phyloP scores from a whole-genome alignment of 2,113 vertebrate genomes.

The Mesoclemmys tuberculata region DNA sequence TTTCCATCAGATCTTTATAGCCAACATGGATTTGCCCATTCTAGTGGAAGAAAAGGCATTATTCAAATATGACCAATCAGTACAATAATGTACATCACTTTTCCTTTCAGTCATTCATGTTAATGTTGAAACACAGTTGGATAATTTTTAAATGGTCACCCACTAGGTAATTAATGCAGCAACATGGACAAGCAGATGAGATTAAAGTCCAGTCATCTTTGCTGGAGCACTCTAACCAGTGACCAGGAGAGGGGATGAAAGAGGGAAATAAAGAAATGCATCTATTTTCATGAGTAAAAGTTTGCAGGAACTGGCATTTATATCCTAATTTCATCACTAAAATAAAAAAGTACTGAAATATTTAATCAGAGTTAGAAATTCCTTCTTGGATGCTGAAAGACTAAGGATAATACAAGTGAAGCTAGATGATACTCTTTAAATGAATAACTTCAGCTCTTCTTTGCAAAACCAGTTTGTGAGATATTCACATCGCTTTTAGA shows the following conservation, averaged over 20 bases:
- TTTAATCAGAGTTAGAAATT: neutral
- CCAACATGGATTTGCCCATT: constrained; percentile 89
- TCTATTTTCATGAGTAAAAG: neutral
- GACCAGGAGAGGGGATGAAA: neutral
- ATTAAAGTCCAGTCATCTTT: constrained; percentile 26
- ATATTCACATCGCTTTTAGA: neutral
- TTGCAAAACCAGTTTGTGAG: neutral
- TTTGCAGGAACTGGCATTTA: neutral
- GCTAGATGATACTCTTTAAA: neutral
- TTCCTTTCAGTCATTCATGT: neutral
- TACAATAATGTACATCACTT: neutral
- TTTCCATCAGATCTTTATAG: constrained; percentile 93
- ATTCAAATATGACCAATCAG: neutral
- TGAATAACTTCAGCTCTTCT: neutral
- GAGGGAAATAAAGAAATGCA: neutral
- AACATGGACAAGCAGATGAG: neutral
- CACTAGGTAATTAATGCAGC: neutral
- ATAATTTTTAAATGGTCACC: neutral
- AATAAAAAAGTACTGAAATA: neutral
- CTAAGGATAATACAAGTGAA: neutral
- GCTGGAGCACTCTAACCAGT: constrained; percentile 3
- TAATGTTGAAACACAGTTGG: neutral
- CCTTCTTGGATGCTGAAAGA: neutral
- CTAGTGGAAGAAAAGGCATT: constrained; percentile 65
- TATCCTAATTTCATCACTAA: neutral